Conservation (phyloP, 2,888 invertebrate species). For the Anarsia innoxiella region DNA sequence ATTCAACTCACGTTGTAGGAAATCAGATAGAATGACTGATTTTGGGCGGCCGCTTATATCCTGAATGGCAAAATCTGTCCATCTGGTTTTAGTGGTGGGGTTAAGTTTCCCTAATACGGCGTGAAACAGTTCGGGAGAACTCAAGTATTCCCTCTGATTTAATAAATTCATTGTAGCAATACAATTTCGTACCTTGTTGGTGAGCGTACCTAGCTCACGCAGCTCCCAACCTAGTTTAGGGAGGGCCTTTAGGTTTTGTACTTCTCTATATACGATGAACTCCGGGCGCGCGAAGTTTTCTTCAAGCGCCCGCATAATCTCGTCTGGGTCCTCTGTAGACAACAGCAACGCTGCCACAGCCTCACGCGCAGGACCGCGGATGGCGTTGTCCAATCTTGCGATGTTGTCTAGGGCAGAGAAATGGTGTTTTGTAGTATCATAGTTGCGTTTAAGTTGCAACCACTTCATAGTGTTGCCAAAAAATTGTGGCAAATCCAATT, state of each 20-base stretch:
- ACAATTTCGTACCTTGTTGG: background rate
- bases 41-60: constrained; percentile 1
- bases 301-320: background rate
- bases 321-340: background rate
- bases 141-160: constrained; percentile 9
- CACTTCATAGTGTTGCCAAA: no score
- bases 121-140: constrained; percentile 10
- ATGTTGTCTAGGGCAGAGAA: no score
- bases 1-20: constrained; percentile 8
- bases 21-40: constrained; percentile 7
- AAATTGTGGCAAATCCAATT: no score
- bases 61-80: constrained; percentile 10
- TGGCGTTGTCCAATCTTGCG: no score
- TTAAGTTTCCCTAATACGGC: constrained; percentile 7
- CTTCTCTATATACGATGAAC: background rate
- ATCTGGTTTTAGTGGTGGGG: constrained; percentile 4
- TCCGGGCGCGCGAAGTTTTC: background rate
- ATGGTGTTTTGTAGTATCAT: no score
- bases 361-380: background rate
- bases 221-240: background rate
- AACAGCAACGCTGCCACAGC: background rate
- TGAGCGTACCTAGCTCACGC: background rate
- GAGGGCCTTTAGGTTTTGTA: background rate
- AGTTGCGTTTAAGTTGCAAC: no score
- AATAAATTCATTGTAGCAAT: constrained; percentile 9